A percentile compares a stretch with the other conserved stretches of the same genome.
phyloP scores from a whole-genome alignment of 2,888 invertebrate species.

The Temnothorax rugatulus region DNA sequence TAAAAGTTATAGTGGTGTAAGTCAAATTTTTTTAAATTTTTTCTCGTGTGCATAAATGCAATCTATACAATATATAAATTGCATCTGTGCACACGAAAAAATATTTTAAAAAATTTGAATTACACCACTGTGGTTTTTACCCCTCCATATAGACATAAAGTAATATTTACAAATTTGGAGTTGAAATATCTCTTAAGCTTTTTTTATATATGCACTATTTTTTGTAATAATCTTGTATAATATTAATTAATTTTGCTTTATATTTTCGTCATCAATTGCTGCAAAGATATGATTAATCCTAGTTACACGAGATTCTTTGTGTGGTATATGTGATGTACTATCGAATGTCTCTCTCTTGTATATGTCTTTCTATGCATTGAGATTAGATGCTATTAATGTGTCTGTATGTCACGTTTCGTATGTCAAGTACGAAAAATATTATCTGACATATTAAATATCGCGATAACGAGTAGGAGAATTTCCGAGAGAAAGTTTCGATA shows the following conservation, averaged over 20 bases:
- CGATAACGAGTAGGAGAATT: neutral
- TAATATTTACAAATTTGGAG: neutral
- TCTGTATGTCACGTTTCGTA: neutral
- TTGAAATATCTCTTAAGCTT: neutral
- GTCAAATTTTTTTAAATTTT: no score
- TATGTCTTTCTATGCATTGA: neutral
- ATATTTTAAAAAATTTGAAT: no score
- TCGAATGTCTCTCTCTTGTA: neutral
- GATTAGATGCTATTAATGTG: neutral
- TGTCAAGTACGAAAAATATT: neutral
- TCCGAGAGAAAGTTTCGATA: neutral
- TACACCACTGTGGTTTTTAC: no score
- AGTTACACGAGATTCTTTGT: neutral
- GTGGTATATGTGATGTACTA: neutral
- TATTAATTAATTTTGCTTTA: neutral
- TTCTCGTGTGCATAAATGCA: no score
- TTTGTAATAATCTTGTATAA: neutral
- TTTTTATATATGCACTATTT: neutral
- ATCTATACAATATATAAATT: no score
- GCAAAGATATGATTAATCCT: neutral
- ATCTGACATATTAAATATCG: constrained; percentile 3
- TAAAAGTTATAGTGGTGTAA: no score
- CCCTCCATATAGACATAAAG: neutral
- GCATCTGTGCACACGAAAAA: no score
- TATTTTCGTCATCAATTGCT: neutral